Conservation (phyloP, 2,113 vertebrate genomes). For the Syngnathus floridae region DNA sequence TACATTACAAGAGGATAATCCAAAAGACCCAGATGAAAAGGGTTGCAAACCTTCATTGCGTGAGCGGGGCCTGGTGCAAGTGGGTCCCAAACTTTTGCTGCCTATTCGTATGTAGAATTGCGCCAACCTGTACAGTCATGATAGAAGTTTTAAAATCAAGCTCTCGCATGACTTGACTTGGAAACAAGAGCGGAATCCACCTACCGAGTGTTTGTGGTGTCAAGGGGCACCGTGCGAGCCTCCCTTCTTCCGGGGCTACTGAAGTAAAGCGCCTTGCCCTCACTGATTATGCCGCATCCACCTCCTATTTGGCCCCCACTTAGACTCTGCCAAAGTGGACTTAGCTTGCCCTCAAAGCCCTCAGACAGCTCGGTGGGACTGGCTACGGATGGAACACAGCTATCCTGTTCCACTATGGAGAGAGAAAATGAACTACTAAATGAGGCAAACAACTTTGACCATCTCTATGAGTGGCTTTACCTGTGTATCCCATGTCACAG, state of each 20-base stretch:
- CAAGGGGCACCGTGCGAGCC: constrained; percentile 83
- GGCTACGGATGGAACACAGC: constrained; percentile 83
- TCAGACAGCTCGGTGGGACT: constrained; percentile 89
- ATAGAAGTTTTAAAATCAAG: neutral
- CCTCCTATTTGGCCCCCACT: constrained; percentile 85
- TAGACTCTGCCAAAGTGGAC: constrained; percentile 90
- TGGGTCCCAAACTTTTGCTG: constrained; percentile 83
- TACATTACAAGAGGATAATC: neutral
- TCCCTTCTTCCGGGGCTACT: constrained; percentile 86
- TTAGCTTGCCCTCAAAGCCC: constrained; percentile 94
- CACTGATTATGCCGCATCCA: constrained; percentile 85
- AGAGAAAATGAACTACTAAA: neutral
- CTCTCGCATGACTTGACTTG: neutral
- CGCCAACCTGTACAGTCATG: constrained; percentile 71
- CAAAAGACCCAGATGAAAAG: neutral
- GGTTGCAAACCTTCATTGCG: constrained; percentile 83
- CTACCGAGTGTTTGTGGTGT: constrained; percentile 90
- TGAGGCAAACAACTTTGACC: neutral
- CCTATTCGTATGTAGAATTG: constrained; percentile 97
- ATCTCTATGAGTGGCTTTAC: constrained; percentile 51
- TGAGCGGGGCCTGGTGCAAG: constrained; percentile 85
- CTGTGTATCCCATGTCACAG: constrained; percentile 93
- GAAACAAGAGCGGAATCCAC: neutral
- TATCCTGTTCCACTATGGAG: constrained; percentile 82
- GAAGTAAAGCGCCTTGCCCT: constrained; percentile 92